Percentiles rank a stretch among this genome's conserved stretches.
phyloP scores from a whole-genome alignment of 2,113 vertebrate species.

The Trochalopteron elliotii region DNA sequence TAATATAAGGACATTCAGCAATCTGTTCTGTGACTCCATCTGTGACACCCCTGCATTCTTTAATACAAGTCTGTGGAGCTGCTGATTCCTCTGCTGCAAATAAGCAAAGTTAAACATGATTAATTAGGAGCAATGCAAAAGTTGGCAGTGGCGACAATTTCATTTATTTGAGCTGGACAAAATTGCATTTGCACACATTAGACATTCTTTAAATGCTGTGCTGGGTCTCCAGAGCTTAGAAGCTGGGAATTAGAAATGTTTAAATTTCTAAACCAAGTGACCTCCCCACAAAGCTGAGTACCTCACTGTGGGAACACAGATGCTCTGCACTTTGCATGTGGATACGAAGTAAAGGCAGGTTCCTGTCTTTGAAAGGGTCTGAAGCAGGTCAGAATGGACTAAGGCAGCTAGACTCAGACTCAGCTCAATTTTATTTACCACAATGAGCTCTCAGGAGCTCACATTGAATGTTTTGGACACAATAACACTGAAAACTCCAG shows the following conservation, averaged over 20 bases:
- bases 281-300: not conserved
- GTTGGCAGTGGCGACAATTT: not conserved
- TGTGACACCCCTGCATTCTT: not conserved
- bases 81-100: not conserved
- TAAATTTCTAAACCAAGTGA: not conserved
- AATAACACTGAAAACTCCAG: not conserved
- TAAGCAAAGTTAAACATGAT: not conserved
- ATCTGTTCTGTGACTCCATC: not conserved
- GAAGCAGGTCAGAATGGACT: not conserved
- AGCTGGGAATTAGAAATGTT: not conserved
- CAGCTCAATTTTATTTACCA: not conserved
- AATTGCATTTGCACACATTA: not conserved
- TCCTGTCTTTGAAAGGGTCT: not conserved
- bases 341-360: not conserved
- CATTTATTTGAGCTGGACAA: not conserved
- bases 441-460: not conserved
- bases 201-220: not conserved
- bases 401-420: not conserved
- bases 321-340: not conserved
- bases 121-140: not conserved
- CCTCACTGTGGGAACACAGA: not conserved
- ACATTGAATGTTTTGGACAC: not conserved
- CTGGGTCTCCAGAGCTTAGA: not conserved
- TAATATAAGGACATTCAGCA: not conserved
- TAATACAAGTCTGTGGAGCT: not conserved